Evolutionary conservation across 2,113 vertebrate species (phyloP).

Genomic region (Myanophis thanlyinensis): DNA sequence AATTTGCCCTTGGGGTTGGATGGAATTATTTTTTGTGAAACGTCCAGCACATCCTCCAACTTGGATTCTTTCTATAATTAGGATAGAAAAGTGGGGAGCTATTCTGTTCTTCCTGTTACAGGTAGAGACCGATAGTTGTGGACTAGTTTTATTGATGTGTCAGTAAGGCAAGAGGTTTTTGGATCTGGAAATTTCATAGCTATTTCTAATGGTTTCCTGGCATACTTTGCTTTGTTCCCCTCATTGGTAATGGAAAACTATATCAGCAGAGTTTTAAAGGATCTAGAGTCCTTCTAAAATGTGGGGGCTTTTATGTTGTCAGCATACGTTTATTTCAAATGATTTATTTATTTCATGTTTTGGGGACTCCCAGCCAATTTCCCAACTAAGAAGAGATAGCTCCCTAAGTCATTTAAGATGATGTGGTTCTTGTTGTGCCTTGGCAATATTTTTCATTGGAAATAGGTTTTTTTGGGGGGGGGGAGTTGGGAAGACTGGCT

Average conservation of each 20-base stretch:
- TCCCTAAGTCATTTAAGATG: not conserved
- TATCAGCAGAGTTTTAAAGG: not conserved
- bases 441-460: not conserved
- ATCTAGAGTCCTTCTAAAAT: not conserved
- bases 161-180: not conserved
- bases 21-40: not conserved
- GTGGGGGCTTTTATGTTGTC: not conserved
- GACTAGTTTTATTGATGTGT: not conserved
- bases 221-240: not conserved
- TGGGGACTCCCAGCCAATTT: not conserved
- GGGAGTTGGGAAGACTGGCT: not conserved
- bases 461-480: not conserved
- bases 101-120: not conserved
- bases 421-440: not conserved
- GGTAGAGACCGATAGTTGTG: not conserved
- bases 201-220: not conserved
- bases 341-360: not conserved
- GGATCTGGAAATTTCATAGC: not conserved
- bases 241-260: not conserved
- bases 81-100: not conserved
- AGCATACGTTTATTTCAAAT: not conserved
- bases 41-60: not conserved
- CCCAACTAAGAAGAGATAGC: not conserved
- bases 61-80: not conserved
- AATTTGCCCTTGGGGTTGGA: not conserved